Conservation (phyloP, 1,140 invertebrate species). For the Condylostylus longicornis region DNA sequence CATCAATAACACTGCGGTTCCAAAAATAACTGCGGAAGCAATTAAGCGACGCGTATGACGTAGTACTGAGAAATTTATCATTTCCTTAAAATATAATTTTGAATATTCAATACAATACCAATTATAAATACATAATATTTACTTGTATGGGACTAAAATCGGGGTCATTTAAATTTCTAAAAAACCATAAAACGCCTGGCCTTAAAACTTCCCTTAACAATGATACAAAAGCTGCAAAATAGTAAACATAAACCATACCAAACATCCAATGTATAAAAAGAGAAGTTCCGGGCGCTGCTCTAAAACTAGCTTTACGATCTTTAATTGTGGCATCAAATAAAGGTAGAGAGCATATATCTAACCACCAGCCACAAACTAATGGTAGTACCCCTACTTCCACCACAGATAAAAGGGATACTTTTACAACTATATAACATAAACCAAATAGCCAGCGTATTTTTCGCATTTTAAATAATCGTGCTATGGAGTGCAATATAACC, state of each 20-base stretch:
- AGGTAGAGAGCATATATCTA: constrained; percentile 92
- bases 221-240: constrained; percentile 95
- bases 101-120: neutral
- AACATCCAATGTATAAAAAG: constrained; percentile 98
- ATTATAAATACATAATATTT: neutral
- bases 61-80: constrained; percentile 93
- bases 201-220: constrained; percentile 83
- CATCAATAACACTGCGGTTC: constrained; percentile 88
- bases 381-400: constrained; percentile 95
- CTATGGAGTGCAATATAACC: constrained; percentile 66
- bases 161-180: constrained; percentile 94
- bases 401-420: constrained; percentile 80
- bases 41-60: constrained; percentile 78
- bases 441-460: constrained; percentile 75
- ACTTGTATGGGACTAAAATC: constrained; percentile 96
- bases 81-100: constrained; percentile 45
- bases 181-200: constrained; percentile 93
- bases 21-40: constrained; percentile 89
- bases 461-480: constrained; percentile 57
- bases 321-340: constrained; percentile 86
- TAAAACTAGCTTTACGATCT: constrained; percentile 75
- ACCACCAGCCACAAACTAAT: constrained; percentile 95
- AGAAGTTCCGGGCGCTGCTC: constrained; percentile 79
- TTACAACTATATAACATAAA: constrained; percentile 93
- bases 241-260: constrained; percentile 99